phyloP scores from a whole-genome alignment of 1,140 invertebrate genomes.

The Camponotus floridanus region DNA sequence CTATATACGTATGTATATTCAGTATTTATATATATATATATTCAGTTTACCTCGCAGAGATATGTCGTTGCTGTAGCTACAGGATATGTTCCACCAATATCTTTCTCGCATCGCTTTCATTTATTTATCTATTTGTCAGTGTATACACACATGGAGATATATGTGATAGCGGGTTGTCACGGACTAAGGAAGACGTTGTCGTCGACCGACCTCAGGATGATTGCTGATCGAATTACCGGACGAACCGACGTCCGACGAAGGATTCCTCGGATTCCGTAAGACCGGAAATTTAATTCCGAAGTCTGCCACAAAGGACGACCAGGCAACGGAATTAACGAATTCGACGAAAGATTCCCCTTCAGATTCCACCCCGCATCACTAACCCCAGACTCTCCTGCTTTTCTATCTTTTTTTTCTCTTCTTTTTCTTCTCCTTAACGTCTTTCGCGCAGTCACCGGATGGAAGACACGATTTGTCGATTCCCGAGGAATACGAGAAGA shows the following conservation, averaged over 20 bases:
- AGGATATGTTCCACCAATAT: background rate
- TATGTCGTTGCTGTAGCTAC: background rate
- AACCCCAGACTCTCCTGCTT: background rate
- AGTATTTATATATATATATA: background rate
- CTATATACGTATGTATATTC: background rate
- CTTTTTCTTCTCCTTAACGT: background rate
- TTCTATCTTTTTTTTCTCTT: background rate
- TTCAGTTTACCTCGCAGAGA: conserved; percentile 2
- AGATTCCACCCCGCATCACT: conserved; percentile 3
- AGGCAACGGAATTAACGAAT: conserved; percentile 71
- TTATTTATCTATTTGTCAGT: conserved; percentile 34
- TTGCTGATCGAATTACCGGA: conserved; percentile 75
- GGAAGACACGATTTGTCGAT: conserved; percentile 57
- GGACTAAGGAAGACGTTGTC: conserved; percentile 14
- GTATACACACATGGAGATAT: background rate
- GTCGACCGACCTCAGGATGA: conserved; percentile 45
- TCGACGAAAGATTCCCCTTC: conserved; percentile 55
- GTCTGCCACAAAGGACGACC: conserved; percentile 63
- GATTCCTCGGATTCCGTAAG: conserved; percentile 70
- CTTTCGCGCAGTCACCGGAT: conserved; percentile 32
- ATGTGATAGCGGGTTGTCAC: conserved; percentile 18
- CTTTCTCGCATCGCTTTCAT: conserved; percentile 35
- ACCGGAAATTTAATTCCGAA: conserved; percentile 75
- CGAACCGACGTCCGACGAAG: conserved; percentile 61
- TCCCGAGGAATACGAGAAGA: conserved; percentile 36